Base-by-base conservation (phyloP, 2,797 vertebrate species). In the Melanotaenia pygmaea region DNA sequence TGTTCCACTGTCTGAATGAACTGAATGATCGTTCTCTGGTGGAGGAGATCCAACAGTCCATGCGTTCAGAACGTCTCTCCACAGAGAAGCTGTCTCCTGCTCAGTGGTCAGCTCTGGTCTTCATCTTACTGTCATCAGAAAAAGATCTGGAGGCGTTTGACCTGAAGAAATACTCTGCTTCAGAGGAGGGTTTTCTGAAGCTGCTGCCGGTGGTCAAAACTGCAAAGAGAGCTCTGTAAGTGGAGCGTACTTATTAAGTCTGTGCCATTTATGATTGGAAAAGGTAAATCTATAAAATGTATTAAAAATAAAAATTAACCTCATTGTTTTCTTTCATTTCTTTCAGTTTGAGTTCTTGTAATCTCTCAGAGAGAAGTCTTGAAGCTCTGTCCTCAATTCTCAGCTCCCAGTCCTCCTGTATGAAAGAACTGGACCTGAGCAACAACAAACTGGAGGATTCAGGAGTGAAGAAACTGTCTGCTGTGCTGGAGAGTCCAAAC, bases 111-210 rank as follows among this genome's bases (percentile, higher is more conserved):
- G 61, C 61, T 18, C 28, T 64, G 38, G 28, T 34, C 43, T 64
- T 64, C 61, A 64, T 64, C 61, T 45, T 64, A 47, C 43, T 64
- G 43, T 50, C 61, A 14, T 50, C 43, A 32, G 34, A 63, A 30
- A n/a, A n/a, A 34, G 16, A 73, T 66, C 37, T 32, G 3, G 71
- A 66, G 16, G 20, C 32, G 22, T 65, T 72, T 72, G 70, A 72
- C 56, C 70, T 72, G 56, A 65, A 53, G 32, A 72, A 40, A 40
- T 65, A 65, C 47, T 32, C 34, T 12, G 10, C 64, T 47, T 62
- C 72, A 30, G 72, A 74, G 9, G 59, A 57, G 14, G 65, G 43
- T 38, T 54, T 74, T 28, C 53, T 58, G 51, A 45, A 12, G 53
- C 50, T 74, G 43, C 65, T 74, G 32, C 72, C 65, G 11, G 53